Conservation (phyloP, 1,140 invertebrate genomes). For the Lordiphosa collinella region DNA sequence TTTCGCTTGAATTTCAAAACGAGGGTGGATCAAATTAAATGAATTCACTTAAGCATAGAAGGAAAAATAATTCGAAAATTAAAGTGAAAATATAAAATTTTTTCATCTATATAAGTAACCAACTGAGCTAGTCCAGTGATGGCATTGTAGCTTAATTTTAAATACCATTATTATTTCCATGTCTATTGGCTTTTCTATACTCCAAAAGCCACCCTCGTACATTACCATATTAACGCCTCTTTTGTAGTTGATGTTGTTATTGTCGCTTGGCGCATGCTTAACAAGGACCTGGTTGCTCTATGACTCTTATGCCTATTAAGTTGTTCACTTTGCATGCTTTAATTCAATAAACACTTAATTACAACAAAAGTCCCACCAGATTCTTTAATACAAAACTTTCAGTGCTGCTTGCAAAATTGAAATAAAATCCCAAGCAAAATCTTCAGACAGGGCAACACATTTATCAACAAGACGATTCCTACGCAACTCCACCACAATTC, state of each 20-base stretch:
- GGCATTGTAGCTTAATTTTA: background rate
- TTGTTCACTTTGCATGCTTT: slow-evolving; percentile 24
- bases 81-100: too few relatives aligned
- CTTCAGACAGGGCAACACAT: slow-evolving; percentile 29
- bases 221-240: slow-evolving; percentile 3
- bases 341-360: slow-evolving; percentile 67
- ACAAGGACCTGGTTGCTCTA: slow-evolving; percentile 20
- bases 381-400: slow-evolving; percentile 17
- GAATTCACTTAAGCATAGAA: too few relatives aligned
- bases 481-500: slow-evolving; percentile 42
- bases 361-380: slow-evolving; percentile 13
- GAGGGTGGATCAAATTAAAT: background rate
- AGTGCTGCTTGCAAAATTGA: slow-evolving; percentile 22
- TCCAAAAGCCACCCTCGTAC: background rate
- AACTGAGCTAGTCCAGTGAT: too few relatives aligned
- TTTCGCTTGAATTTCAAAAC: slow-evolving; percentile 23
- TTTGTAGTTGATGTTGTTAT: slow-evolving; percentile 8
- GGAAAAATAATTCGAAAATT: too few relatives aligned
- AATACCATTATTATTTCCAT: background rate
- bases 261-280: slow-evolving; percentile 37
- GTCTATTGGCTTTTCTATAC: background rate
- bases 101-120: too few relatives aligned
- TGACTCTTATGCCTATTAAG: slow-evolving; percentile 23
- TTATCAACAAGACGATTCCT: slow-evolving; percentile 21
- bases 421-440: slow-evolving; percentile 26